These are phyloP conservation scores for Pitangus sulphuratus DNA, from an alignment of 2,797 vertebrate species.

Conservation along the genomic window DNA sequence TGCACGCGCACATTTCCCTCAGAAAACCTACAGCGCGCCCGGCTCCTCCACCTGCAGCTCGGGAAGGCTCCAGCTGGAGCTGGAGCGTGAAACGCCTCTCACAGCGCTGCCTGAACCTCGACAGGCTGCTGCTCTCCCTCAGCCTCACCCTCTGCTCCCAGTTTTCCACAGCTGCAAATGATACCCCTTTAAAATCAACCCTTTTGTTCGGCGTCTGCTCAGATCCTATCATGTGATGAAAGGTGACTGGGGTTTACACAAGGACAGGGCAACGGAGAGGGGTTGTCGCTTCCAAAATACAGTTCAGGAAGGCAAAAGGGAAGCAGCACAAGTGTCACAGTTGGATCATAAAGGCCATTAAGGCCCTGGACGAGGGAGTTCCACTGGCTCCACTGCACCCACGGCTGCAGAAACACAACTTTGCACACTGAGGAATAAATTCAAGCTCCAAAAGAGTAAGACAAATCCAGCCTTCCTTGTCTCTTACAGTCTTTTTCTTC, in stretches of 20 bases:
- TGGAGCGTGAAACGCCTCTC: background rate
- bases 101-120: rapidly evolving
- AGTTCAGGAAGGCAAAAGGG: background rate
- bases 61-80: background rate
- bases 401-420: background rate
- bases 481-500: background rate
- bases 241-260: background rate
- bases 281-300: background rate
- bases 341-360: background rate
- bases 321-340: background rate
- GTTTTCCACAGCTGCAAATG: background rate
- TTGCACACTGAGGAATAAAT: background rate
- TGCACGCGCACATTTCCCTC: background rate
- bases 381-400: background rate
- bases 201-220: background rate
- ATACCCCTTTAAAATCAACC: background rate
- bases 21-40: no score
- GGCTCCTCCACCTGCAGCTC: background rate
- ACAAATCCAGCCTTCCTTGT: background rate
- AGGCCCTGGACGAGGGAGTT: background rate
- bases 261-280: background rate
- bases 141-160: background rate
- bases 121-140: background rate
- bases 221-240: background rate
- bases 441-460: background rate